Conservation (phyloP, 2,113 vertebrate genomes). For the Chitala chitala region DNA sequence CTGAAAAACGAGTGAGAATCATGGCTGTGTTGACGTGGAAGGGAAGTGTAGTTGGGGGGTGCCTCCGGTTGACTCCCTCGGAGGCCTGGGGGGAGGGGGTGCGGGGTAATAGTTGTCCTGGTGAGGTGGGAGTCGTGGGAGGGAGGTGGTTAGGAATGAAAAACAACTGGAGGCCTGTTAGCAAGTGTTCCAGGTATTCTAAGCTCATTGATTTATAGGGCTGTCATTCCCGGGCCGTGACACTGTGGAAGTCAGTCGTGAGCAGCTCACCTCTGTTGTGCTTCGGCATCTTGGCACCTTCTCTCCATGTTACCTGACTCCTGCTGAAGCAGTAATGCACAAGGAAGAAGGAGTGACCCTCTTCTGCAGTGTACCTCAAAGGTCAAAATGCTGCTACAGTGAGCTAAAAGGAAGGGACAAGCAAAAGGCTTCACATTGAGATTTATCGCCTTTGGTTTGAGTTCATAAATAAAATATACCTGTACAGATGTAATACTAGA, state of each 20-base stretch:
- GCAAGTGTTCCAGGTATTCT: not conserved
- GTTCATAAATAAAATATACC: no score
- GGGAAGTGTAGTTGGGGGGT: not conserved
- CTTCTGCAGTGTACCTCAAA: no score
- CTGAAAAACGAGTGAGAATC: constrained; percentile 4
- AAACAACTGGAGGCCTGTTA: not conserved
- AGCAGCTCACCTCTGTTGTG: no score
- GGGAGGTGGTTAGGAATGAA: constrained; percentile 3
- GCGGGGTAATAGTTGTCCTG: not conserved
- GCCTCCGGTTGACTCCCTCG: not conserved
- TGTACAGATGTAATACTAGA: no score
- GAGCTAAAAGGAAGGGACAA: no score
- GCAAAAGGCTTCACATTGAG: no score
- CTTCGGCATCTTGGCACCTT: not conserved
- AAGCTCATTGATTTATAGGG: not conserved
- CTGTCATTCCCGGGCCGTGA: not conserved
- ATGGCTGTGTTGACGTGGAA: not conserved
- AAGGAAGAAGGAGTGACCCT: not conserved
- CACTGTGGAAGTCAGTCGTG: not conserved
- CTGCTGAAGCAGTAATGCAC: not conserved
- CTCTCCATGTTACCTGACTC: not conserved
- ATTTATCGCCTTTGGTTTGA: no score
- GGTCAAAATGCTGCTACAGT: no score
- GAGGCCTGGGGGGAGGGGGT: not conserved
- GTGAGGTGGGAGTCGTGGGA: constrained; percentile 1